These are phyloP conservation scores for Ophioninae sp. DNA, from an alignment of 2,888 invertebrate genomes.

Conservation along the genomic window DNA sequence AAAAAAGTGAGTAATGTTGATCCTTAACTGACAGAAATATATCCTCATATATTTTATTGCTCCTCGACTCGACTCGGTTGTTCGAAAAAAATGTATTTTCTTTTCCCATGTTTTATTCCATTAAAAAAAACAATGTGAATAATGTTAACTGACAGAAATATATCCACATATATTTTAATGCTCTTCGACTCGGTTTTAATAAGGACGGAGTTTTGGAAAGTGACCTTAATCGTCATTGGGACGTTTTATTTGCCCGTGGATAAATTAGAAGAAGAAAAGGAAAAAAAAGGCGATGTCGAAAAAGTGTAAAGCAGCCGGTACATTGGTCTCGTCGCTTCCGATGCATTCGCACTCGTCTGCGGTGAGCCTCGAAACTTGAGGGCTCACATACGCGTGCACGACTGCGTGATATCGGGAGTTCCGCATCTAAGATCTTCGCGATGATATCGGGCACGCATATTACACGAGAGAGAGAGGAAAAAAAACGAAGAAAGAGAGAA, in stretches of 20 bases:
- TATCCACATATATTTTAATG: background rate
- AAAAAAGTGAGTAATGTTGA: background rate
- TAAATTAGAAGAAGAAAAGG: background rate
- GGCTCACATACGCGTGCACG: conserved; percentile 78
- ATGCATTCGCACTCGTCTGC: conserved; percentile 14
- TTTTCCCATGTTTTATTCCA: background rate
- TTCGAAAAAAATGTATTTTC: no score
- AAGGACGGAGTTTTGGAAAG: background rate
- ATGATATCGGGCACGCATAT: conserved; percentile 79
- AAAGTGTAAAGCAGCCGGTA: conserved; percentile 21
- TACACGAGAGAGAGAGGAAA: conserved; percentile 67
- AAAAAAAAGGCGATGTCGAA: conserved; percentile 18
- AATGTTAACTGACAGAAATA: background rate
- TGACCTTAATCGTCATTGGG: background rate
- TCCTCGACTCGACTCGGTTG: background rate
- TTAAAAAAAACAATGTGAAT: background rate
- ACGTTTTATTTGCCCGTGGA: background rate
- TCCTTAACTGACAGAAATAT: background rate
- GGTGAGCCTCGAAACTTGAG: conserved; percentile 43
- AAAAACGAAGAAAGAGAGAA: conserved; percentile 32
- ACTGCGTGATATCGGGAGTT: conserved; percentile 71
- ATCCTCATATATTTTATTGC: background rate
- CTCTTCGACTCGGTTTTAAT: background rate
- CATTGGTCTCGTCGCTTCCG: conserved; percentile 51
- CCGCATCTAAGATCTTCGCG: conserved; percentile 76